A percentile compares a stretch with the other conserved stretches of the same genome.
These are phyloP conservation scores for Leptopilina boulardi DNA, from an alignment of 1,140 invertebrate genomes.

Conservation along the genomic window DNA sequence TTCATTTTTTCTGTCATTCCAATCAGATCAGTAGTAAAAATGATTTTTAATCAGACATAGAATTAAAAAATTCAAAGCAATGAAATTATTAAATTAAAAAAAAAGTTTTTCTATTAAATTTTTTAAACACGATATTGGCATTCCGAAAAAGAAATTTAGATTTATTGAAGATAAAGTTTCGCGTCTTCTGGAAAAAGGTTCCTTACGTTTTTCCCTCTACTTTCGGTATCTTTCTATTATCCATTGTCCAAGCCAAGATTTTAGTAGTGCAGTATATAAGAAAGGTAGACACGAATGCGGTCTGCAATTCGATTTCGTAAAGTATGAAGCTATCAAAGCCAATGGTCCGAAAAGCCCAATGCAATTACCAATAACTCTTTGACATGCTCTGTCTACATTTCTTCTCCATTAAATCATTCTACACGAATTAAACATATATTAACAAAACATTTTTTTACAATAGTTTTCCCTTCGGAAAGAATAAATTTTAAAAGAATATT, in stretches of 20 bases:
- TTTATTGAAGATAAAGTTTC: not conserved
- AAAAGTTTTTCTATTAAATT: not conserved
- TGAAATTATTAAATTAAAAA: too few species aligned
- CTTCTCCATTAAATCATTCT: constrained; percentile 59
- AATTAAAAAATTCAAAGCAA: too few species aligned
- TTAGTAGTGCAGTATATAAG: constrained; percentile 67
- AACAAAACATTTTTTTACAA: not conserved
- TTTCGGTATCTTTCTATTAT: constrained; percentile 64
- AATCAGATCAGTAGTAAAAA: too few species aligned
- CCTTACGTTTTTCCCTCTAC: not conserved
- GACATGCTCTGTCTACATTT: constrained; percentile 62
- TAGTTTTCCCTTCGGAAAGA: too few species aligned
- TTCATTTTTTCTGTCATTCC: too few species aligned
- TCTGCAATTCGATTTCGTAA: constrained; percentile 71
- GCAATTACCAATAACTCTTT: constrained; percentile 75
- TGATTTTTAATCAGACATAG: too few species aligned
- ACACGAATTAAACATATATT: not conserved
- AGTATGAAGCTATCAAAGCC: constrained; percentile 74
- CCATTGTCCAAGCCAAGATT: constrained; percentile 69
- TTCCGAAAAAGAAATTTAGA: not conserved
- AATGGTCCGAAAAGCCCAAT: constrained; percentile 70
- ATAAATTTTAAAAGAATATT: too few species aligned
- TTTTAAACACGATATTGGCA: not conserved
- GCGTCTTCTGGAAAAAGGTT: not conserved
- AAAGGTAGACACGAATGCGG: constrained; percentile 61